Conservation (phyloP, 2,113 vertebrate genomes). For the Mungos mungo region DNA sequence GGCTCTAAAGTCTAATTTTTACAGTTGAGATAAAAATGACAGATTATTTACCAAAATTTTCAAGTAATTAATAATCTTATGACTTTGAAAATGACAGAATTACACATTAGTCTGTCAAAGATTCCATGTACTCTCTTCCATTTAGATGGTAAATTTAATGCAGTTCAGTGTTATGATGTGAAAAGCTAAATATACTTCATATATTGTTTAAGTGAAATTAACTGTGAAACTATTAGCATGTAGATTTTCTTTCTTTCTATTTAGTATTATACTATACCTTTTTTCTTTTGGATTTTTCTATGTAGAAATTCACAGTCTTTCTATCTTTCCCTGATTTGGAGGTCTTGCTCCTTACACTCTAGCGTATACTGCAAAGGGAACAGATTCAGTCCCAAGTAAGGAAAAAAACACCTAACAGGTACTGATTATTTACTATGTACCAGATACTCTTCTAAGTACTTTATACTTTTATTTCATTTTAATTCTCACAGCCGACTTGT, state of each 20-base stretch:
- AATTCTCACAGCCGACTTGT: not conserved
- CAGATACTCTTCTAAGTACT: not conserved
- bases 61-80: slow-evolving; percentile 29
- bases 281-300: not conserved
- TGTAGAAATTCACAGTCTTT: not conserved
- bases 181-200: not conserved
- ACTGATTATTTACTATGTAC: not conserved
- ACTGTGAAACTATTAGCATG: not conserved
- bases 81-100: slow-evolving; percentile 34
- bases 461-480: not conserved
- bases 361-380: not conserved
- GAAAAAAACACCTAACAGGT: not conserved
- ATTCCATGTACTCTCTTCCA: not conserved
- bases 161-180: not conserved
- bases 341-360: not conserved
- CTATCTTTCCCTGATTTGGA: not conserved
- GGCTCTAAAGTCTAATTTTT: not conserved
- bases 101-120: slow-evolving; percentile 21
- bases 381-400: not conserved
- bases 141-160: not conserved
- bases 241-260: not conserved
- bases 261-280: not conserved
- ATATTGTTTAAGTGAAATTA: not conserved
- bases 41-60: slow-evolving; percentile 16
- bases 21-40: slow-evolving; percentile 17